A percentile compares a stretch with the other conserved stretches of the same genome.
Evolutionary conservation across 2,888 invertebrate genomes (phyloP).

Genomic region (Phytoseiulus persimilis): DNA sequence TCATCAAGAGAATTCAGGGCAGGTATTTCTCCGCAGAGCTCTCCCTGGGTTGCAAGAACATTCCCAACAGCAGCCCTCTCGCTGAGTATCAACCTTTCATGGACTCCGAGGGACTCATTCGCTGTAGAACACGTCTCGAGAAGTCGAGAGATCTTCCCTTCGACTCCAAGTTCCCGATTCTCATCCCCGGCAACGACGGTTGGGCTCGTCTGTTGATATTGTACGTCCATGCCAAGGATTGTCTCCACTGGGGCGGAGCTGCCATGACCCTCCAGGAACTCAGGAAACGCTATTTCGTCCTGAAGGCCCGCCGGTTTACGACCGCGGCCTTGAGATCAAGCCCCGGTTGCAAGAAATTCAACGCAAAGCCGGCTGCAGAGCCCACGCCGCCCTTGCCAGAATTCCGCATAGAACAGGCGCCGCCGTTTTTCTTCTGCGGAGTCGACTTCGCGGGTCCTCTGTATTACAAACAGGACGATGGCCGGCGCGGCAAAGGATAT

Average conservation of each 20-base stretch:
- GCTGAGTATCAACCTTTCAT: too few species aligned
- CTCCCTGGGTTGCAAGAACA: too few species aligned
- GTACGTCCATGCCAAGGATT: background rate
- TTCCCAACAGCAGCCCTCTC: too few species aligned
- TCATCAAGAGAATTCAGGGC: too few species aligned
- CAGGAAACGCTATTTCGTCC: background rate
- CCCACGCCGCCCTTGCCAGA: background rate
- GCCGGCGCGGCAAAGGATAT: background rate
- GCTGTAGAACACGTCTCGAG: too few species aligned
- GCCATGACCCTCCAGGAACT: background rate
- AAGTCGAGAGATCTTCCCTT: too few species aligned
- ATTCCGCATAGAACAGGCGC: background rate
- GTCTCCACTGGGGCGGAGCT: background rate
- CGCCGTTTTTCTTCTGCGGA: background rate
- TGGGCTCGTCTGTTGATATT: background rate
- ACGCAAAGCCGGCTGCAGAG: background rate
- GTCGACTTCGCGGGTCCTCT: background rate
- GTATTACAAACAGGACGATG: background rate
- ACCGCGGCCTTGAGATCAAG: background rate
- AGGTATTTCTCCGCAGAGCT: too few species aligned
- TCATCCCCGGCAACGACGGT: background rate
- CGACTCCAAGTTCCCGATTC: too few species aligned
- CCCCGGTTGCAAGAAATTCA: background rate
- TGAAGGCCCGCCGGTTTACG: background rate
- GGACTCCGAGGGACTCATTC: too few species aligned